Conservation (phyloP, 2,797 vertebrate genomes). For the Bufotes viridis region DNA sequence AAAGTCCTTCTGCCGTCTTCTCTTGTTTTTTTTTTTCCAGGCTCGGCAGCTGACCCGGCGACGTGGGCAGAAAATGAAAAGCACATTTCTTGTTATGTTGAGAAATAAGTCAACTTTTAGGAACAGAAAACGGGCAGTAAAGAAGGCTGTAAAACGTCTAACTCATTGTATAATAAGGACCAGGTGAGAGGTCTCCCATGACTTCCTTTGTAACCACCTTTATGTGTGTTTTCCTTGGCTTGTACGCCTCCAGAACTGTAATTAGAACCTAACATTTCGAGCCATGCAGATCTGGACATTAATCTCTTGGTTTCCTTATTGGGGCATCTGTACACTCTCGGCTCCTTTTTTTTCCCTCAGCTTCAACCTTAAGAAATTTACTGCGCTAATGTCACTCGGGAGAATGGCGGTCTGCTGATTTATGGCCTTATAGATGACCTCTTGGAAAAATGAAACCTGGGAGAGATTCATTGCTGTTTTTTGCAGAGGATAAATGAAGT, state of each 20-base stretch:
- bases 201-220: constrained; percentile 56
- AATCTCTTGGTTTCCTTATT: constrained; percentile 58
- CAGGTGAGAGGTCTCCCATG: constrained; percentile 52
- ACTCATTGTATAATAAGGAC: constrained; percentile 51
- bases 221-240: constrained; percentile 55
- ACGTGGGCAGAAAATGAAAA: constrained; percentile 53
- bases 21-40: constrained; percentile 32
- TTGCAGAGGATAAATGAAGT: constrained; percentile 49
- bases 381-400: constrained; percentile 46
- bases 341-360: constrained; percentile 22
- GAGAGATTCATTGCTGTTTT: constrained; percentile 34
- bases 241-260: constrained; percentile 38
- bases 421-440: constrained; percentile 43
- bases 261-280: constrained; percentile 43
- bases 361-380: constrained; percentile 48
- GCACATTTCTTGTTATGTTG: constrained; percentile 48
- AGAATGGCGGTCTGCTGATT: constrained; percentile 50
- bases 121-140: constrained; percentile 42
- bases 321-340: constrained; percentile 43
- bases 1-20: constrained; percentile 1
- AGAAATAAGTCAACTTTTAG: constrained; percentile 52
- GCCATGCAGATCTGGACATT: constrained; percentile 54
- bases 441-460: constrained; percentile 51
- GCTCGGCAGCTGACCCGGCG: not conserved
- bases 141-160: constrained; percentile 46